phyloP scores from a whole-genome alignment of 2,113 vertebrate species.

The Melierax canorus region DNA sequence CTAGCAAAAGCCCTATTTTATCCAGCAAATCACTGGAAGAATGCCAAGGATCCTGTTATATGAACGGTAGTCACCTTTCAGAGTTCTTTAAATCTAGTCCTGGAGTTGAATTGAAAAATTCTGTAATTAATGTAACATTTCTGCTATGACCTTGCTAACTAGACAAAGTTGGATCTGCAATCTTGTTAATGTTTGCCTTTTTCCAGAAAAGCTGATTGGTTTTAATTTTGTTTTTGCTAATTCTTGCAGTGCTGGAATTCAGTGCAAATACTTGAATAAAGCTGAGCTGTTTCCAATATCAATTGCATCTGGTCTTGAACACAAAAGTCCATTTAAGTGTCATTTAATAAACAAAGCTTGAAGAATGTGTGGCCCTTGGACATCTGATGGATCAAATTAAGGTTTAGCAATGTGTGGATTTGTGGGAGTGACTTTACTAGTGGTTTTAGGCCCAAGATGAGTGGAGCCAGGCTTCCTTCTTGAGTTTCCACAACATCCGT shows the following conservation, averaged over 20 bases:
- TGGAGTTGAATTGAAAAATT: not conserved
- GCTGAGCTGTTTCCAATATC: not conserved
- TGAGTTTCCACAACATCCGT: not conserved
- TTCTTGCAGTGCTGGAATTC: not conserved
- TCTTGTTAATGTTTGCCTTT: not conserved
- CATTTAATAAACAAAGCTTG: constrained; percentile 3
- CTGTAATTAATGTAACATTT: not conserved
- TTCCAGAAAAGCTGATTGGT: not conserved
- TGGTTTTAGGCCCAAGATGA: not conserved
- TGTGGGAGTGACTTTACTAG: not conserved
- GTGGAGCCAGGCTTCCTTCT: constrained; percentile 25
- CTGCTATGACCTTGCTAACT: not conserved
- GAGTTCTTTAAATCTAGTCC: not conserved
- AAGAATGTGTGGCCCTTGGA: not conserved
- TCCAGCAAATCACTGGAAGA: not conserved
- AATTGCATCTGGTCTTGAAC: not conserved
- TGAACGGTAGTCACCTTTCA: not conserved
- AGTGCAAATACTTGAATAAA: not conserved
- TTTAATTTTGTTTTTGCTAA: not conserved
- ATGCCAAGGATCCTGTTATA: not conserved
- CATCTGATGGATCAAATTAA: constrained; percentile 5
- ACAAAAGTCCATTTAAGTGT: not conserved
- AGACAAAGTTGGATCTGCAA: not conserved
- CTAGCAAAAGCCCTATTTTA: not conserved
- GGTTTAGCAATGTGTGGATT: not conserved